Percentiles rank a stretch among this genome's conserved stretches.
Evolutionary conservation across 2,113 vertebrate species (phyloP).

Genomic region (Petrocephalus microphthalmus): DNA sequence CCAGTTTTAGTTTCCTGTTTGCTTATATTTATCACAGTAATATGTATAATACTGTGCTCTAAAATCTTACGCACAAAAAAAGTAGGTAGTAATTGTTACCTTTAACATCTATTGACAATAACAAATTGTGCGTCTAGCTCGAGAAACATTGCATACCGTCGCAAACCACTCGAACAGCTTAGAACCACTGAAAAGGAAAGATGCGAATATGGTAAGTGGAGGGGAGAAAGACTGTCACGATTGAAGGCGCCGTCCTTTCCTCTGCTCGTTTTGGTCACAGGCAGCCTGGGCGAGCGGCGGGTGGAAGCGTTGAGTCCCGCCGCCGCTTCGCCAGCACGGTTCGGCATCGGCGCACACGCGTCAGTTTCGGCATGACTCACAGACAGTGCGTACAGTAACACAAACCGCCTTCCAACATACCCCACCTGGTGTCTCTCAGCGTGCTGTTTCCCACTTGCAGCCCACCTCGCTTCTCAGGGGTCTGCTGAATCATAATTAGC

Average conservation of each 20-base stretch:
- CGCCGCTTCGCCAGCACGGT: neutral
- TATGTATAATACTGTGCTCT: neutral
- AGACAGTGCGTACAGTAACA: slow-evolving; percentile 24
- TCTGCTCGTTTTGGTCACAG: neutral
- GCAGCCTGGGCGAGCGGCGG: neutral
- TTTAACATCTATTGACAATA: neutral
- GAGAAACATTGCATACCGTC: neutral
- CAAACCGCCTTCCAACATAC: neutral
- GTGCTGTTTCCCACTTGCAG: neutral
- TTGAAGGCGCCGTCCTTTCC: neutral
- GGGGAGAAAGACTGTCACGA: neutral
- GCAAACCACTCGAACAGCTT: neutral
- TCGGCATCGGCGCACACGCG: neutral
- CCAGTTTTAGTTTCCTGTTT: slow-evolving; percentile 1
- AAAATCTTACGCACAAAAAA: neutral
- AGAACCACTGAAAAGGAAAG: slow-evolving; percentile 9
- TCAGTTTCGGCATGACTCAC: slow-evolving; percentile 22
- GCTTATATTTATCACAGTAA: neutral
- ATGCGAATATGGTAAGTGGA: neutral
- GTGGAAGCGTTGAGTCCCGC: neutral
- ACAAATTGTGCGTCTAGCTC: neutral
- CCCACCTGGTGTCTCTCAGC: neutral
- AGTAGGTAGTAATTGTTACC: neutral
- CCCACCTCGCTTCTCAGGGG: neutral
- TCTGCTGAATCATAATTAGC: slow-evolving; percentile 14